Conservation (phyloP, 2,113 vertebrate species). For the Emberiza fucata region DNA sequence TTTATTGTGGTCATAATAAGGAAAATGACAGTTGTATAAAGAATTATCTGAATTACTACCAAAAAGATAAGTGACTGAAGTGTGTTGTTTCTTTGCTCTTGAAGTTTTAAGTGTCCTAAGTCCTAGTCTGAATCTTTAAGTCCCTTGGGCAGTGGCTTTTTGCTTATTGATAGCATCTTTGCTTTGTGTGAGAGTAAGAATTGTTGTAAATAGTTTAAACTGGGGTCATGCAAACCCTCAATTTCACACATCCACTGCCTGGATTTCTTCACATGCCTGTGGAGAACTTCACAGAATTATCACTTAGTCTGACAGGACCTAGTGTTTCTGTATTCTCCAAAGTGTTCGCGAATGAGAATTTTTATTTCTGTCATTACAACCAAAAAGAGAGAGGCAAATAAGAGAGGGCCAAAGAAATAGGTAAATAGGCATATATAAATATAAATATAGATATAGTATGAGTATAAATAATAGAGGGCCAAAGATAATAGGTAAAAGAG, state of each 20-base stretch:
- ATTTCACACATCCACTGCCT: neutral
- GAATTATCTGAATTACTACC: neutral
- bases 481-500: neutral
- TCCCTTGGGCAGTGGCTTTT: neutral
- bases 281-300: constrained; percentile 25
- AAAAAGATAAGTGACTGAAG: neutral
- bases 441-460: too few species aligned
- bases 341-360: neutral
- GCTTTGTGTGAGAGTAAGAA: neutral
- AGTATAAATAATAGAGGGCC: too few species aligned
- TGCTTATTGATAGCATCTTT: neutral
- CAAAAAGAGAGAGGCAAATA: neutral
- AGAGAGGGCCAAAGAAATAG: neutral
- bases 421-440: neutral
- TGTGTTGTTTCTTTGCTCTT: neutral
- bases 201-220: neutral
- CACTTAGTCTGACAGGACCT: neutral
- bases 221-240: neutral
- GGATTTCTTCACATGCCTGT: neutral
- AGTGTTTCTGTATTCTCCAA: neutral
- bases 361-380: neutral
- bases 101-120: neutral
- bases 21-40: neutral
- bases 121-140: neutral
- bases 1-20: neutral